A percentile compares a stretch with the other conserved stretches of the same genome.
phyloP scores from a whole-genome alignment of 2,113 vertebrate genomes.

The Megaleporinus macrocephalus region DNA sequence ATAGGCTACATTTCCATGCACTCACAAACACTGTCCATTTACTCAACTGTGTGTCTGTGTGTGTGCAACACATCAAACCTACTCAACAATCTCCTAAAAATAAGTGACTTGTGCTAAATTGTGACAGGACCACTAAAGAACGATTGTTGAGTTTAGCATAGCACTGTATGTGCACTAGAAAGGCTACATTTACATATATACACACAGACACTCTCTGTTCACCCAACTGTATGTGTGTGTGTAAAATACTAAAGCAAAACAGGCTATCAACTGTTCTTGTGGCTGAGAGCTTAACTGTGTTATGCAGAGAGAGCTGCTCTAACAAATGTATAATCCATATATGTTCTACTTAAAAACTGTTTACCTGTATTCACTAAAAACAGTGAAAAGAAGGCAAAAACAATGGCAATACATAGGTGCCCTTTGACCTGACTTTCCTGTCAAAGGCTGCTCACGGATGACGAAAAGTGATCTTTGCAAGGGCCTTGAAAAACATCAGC shows the following conservation, averaged over 20 bases:
- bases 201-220: too few relatives aligned
- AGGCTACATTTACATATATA: too few relatives aligned
- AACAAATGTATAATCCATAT: conserved; percentile 29
- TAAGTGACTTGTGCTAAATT: too few relatives aligned
- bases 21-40: too few relatives aligned
- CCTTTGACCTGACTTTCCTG: conserved; percentile 33
- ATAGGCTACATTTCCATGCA: too few relatives aligned
- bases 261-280: not conserved
- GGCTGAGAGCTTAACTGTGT: conserved; percentile 22
- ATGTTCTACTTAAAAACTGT: not conserved
- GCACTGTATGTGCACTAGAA: too few relatives aligned
- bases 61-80: too few relatives aligned
- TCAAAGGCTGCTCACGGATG: not conserved
- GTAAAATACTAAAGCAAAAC: not conserved
- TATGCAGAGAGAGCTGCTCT: conserved; percentile 28
- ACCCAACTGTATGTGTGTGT: too few relatives aligned
- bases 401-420: not conserved
- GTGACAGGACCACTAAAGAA: too few relatives aligned
- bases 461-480: not conserved
- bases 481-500: conserved; percentile 1
- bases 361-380: not conserved
- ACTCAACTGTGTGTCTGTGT: too few relatives aligned
- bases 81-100: too few relatives aligned
- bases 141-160: too few relatives aligned
- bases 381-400: not conserved